Conservation (phyloP, 92 coral and sea anemone species). For the Muricea muricata region DNA sequence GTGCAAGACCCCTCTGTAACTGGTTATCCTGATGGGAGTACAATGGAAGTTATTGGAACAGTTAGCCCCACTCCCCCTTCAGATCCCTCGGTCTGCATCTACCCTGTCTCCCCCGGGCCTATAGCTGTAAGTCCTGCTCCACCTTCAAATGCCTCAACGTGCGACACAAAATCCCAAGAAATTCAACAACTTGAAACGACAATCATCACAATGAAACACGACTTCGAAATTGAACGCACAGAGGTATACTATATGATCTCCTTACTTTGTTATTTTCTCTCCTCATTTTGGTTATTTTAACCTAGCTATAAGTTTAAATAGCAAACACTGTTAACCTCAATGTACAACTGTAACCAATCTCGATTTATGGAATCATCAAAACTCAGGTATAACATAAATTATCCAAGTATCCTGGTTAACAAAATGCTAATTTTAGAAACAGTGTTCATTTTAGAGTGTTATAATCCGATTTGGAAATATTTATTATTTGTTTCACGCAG, state of each 20-base stretch:
- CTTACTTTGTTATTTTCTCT: too few species aligned
- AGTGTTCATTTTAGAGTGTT: too few species aligned
- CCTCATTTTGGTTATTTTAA: too few species aligned
- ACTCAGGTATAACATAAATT: too few species aligned
- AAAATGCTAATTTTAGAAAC: too few species aligned
- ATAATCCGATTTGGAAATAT: too few species aligned
- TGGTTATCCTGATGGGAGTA: neutral
- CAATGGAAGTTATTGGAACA: slow-evolving; percentile 6
- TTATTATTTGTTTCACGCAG: too few species aligned
- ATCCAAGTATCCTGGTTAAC: too few species aligned
- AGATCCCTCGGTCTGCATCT: neutral
- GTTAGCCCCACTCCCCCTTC: neutral
- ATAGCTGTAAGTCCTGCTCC: neutral
- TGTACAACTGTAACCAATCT: too few species aligned
- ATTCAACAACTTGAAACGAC: slow-evolving; percentile 7
- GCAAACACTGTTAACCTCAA: too few species aligned
- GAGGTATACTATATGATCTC: neutral
- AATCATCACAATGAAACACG: neutral
- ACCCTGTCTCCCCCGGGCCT: slow-evolving; percentile 3
- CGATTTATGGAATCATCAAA: too few species aligned
- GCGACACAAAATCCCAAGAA: neutral
- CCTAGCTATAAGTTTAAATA: too few species aligned
- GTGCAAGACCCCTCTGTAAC: neutral
- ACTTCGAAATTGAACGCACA: slow-evolving; percentile 18
- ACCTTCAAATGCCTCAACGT: neutral